Conservation (phyloP, 2,888 invertebrate species). For the Aleiodes testaceus region DNA sequence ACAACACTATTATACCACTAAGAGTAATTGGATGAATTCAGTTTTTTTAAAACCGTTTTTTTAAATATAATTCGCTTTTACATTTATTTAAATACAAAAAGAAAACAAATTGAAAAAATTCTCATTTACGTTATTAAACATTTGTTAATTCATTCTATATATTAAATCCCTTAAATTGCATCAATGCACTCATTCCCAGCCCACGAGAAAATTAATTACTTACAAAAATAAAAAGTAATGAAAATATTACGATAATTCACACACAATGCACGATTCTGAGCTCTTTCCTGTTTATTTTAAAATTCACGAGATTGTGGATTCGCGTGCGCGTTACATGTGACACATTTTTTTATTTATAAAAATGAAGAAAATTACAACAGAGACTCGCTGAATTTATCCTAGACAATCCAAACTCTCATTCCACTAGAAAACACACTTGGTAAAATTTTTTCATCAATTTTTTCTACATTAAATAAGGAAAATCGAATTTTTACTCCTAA, state of each 20-base stretch:
- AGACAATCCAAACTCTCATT: constrained; percentile 47
- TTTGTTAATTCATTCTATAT: neutral
- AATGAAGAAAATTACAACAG: constrained; percentile 26
- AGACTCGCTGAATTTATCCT: constrained; percentile 42
- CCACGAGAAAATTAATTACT: neutral
- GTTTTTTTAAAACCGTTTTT: constrained; percentile 39
- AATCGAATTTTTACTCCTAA: constrained; percentile 1
- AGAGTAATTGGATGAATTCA: constrained; percentile 63
- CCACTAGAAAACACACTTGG: constrained; percentile 51
- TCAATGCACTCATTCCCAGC: constrained; percentile 35
- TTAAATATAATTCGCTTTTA: neutral
- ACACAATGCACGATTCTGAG: constrained; percentile 1
- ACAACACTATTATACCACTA: constrained; percentile 58
- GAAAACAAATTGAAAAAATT: too few species aligned
- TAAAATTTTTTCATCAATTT: constrained; percentile 37
- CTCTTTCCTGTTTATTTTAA: constrained; percentile 10
- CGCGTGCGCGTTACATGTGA: constrained; percentile 53
- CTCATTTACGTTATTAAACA: constrained; percentile 25
- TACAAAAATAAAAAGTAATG: constrained; percentile 4
- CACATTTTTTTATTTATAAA: constrained; percentile 45
- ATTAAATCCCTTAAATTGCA: neutral
- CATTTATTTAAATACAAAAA: constrained; percentile 24
- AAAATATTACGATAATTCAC: constrained; percentile 1
- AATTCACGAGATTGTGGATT: neutral
- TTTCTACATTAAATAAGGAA: neutral